phyloP scores from a whole-genome alignment of 1,140 invertebrate species.

The Zaprionus nigranus region DNA sequence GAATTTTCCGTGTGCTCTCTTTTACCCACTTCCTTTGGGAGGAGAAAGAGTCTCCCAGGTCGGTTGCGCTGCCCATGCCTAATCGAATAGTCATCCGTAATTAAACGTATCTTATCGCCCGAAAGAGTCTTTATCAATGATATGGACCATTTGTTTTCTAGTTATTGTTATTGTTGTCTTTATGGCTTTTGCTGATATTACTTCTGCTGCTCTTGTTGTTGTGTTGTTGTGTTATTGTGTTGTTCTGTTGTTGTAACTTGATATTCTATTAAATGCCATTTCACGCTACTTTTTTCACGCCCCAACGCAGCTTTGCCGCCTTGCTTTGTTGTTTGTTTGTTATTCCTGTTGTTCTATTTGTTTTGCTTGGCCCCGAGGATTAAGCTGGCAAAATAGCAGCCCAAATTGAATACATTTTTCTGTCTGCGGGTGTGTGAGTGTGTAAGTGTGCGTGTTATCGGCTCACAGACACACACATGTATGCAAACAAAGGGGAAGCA shows the following conservation, averaged over 20 bases:
- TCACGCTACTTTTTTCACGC: conserved; percentile 65
- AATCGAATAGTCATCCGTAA: conserved; percentile 58
- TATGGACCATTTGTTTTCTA: conserved; percentile 61
- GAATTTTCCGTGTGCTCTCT: background rate
- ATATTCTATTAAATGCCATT: conserved; percentile 78
- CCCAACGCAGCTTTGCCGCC: conserved; percentile 10
- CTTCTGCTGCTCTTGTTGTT: conserved; percentile 15
- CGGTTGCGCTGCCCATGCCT: conserved; percentile 12
- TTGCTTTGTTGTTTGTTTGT: conserved; percentile 56
- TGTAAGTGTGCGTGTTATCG: conserved; percentile 20
- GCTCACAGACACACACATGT: conserved; percentile 23
- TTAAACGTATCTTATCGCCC: conserved; percentile 69
- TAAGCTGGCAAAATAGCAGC: conserved; percentile 68
- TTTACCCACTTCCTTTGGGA: background rate
- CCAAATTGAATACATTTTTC: conserved; percentile 61
- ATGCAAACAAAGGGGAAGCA: conserved; percentile 35
- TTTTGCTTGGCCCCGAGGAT: conserved; percentile 66
- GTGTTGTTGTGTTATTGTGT: conserved; percentile 57
- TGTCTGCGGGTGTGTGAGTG: conserved; percentile 33
- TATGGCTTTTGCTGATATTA: conserved; percentile 13
- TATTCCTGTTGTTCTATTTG: conserved; percentile 55
- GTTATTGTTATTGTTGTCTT: conserved; percentile 44
- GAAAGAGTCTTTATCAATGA: conserved; percentile 64
- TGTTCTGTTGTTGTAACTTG: conserved; percentile 64
- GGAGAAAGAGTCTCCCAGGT: background rate